Conservation (phyloP, 2,113 vertebrate genomes). For the Columba janthina region DNA sequence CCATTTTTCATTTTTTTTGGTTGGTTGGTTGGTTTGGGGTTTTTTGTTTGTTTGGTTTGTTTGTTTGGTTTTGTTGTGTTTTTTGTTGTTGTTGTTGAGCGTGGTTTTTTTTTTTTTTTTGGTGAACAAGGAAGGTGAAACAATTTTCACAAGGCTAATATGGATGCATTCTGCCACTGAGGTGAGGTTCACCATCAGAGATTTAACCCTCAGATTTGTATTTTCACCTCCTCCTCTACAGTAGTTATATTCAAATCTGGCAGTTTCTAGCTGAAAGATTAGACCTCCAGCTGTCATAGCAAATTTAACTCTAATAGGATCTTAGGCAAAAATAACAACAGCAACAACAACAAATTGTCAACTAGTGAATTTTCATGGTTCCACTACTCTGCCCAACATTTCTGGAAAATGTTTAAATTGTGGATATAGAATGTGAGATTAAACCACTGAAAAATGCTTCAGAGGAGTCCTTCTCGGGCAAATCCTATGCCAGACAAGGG, state of each 20-base stretch:
- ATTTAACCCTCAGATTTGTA: constrained; percentile 21
- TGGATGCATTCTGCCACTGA: constrained; percentile 12
- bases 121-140: not conserved
- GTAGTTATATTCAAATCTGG: constrained; percentile 38
- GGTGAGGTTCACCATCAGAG: constrained; percentile 42
- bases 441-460: not conserved
- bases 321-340: constrained; percentile 36
- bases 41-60: too few species aligned
- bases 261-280: constrained; percentile 17
- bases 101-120: not conserved
- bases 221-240: not conserved
- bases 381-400: not conserved
- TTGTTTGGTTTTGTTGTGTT: too few species aligned
- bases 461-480: not conserved
- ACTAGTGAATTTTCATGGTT: constrained; percentile 37
- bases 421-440: not conserved
- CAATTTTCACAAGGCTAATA: not conserved
- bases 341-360: constrained; percentile 8
- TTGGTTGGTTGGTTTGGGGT: too few species aligned
- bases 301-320: constrained; percentile 63
- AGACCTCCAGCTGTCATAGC: constrained; percentile 52
- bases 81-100: too few species aligned
- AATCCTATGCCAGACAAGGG: not conserved
- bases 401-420: constrained; percentile 12
- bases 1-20: not conserved